Base-by-base conservation (phyloP, 2,888 invertebrate species). In the Sesia bembeciformis region DNA sequence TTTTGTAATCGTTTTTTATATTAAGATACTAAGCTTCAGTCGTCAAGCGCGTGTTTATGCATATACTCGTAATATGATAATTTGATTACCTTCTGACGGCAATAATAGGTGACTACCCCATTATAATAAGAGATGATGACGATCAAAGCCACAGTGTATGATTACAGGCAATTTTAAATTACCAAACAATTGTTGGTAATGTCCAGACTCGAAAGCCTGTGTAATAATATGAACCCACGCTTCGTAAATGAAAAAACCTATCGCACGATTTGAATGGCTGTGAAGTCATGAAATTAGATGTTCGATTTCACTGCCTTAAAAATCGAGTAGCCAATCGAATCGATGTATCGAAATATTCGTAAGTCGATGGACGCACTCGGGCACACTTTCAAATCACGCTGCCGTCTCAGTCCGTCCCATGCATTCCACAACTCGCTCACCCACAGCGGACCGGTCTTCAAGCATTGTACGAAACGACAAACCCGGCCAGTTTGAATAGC, bases 401-500 rank as follows among this genome's bases (percentile, higher is more conserved):
- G 50, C 72, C 70, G 76, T 70, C 75, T 78, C 71, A 67, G 81
- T 79, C 75, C 81, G 83, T 84, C 84, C 73, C 72, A 71, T 83
- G 81, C 89, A 89, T 89, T 87, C 89, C 88, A 75, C 78, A 80
- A 85, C 87, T 81, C 76, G 86, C 84, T 89, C 87, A 89, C 88
- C 88, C 87, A 88, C 86, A 88, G 84, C 72, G 73, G 88, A 88
- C 88, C 86, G 87, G 88, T 88, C 88, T 64, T 76, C 74, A 76
- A 80, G 77, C 84, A 79, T 84, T 84, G 81, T 85, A 87, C 81
- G 75, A 84, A 80, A 81, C 77, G 70, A 64, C 70, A 66, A 60
- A 84, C 64, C 60, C 87, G 72, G 56, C 76, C 76, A 72, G 72
- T 74, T 83, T 71, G 59, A 62, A 71, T 68, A 68, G 78, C 64